A percentile compares a stretch with the other conserved stretches of the same genome.
Conservation (phyloP, 2,113 vertebrate species). For the Pterophyllum scalare region DNA sequence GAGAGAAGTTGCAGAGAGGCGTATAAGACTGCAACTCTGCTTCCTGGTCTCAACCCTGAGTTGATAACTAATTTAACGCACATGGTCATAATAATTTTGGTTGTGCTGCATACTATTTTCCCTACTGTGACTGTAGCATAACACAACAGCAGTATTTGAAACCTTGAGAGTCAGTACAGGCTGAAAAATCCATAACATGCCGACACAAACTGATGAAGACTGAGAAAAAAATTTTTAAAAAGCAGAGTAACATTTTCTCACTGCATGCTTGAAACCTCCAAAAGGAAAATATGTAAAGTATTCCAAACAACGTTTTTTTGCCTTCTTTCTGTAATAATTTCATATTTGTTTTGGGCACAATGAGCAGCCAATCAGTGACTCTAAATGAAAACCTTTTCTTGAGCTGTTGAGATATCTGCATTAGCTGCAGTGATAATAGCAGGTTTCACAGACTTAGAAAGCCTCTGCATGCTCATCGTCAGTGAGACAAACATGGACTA, state of each 20-base stretch:
- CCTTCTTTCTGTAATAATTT: not conserved
- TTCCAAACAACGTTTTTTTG: not conserved
- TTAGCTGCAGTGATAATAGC: not conserved
- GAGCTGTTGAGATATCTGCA: not conserved
- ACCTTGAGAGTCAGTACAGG: not conserved
- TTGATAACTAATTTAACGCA: not conserved
- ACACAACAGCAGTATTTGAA: not conserved
- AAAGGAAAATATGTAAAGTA: not conserved
- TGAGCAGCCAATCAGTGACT: not conserved
- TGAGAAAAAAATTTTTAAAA: rapidly evolving
- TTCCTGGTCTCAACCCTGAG: no score
- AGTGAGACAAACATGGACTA: not conserved
- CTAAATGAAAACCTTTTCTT: not conserved
- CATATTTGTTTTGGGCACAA: not conserved
- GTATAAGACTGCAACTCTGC: no score
- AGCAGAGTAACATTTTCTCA: not conserved
- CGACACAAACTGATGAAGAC: not conserved
- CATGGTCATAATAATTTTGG: not conserved
- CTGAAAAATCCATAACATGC: not conserved
- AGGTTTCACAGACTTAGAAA: not conserved
- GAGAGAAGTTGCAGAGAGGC: no score
- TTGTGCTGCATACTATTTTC: not conserved
- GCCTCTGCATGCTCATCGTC: not conserved
- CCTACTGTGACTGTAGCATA: not conserved
- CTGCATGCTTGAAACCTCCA: not conserved